Evolutionary conservation across 2,797 vertebrate genomes (phyloP).

Genomic region (Aselliscus stoliczkanus): DNA sequence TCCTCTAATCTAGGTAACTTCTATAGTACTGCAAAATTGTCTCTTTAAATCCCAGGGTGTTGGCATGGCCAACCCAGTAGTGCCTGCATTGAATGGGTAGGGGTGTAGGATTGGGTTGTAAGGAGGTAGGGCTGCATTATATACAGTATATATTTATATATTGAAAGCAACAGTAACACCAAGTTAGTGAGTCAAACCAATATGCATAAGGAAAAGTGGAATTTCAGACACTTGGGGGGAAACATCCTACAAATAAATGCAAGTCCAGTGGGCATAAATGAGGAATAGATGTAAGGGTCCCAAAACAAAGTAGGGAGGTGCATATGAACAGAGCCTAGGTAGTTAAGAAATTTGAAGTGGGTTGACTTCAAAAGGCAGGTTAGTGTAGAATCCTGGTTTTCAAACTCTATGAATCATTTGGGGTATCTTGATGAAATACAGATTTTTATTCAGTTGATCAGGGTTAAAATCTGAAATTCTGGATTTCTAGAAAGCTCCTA

Average conservation of each 20-base stretch:
- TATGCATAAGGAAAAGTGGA: not conserved
- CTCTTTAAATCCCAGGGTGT: not conserved
- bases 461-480: not conserved
- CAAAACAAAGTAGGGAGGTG: not conserved
- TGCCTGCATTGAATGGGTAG: not conserved
- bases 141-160: not conserved
- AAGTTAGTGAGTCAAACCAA: not conserved
- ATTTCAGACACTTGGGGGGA: not conserved
- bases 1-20: not conserved
- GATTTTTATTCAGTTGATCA: not conserved
- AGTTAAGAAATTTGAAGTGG: not conserved
- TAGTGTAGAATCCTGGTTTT: not conserved
- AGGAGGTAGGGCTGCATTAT: not conserved
- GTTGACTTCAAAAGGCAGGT: not conserved
- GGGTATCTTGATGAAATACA: conserved; percentile 18
- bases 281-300: not conserved
- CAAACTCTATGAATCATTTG: not conserved
- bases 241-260: not conserved
- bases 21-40: not conserved
- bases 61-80: not conserved
- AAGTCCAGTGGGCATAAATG: not conserved
- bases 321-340: not conserved
- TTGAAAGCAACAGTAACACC: not conserved
- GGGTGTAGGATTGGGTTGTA: not conserved
- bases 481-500: not conserved